Conservation (phyloP, 2,113 vertebrate species). For the Rhynchopsitta pachyrhyncha region DNA sequence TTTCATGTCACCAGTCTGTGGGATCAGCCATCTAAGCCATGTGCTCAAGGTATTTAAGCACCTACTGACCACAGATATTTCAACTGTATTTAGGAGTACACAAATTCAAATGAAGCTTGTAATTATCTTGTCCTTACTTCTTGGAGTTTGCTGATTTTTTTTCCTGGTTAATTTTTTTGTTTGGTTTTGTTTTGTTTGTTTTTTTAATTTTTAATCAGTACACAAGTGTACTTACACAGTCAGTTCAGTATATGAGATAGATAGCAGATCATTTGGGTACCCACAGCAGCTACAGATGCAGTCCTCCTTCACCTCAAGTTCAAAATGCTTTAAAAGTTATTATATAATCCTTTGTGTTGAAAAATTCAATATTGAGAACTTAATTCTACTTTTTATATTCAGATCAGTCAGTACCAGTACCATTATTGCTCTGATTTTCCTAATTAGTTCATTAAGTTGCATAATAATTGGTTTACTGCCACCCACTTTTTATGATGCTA, state of each 20-base stretch:
- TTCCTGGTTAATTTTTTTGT: neutral
- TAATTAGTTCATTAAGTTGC: slow-evolving; percentile 86
- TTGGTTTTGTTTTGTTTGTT: neutral
- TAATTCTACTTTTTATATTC: slow-evolving; percentile 85
- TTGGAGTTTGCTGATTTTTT: neutral
- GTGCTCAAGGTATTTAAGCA: neutral
- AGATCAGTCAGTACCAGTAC: slow-evolving; percentile 78
- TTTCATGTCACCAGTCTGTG: neutral
- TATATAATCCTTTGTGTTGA: slow-evolving; percentile 33
- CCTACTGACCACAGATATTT: neutral
- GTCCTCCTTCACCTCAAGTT: neutral
- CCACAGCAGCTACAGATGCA: neutral
- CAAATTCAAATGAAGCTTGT: neutral
- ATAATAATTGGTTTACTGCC: slow-evolving; percentile 83
- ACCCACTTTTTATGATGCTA: slow-evolving; percentile 80
- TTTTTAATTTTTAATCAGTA: neutral
- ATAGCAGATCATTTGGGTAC: neutral
- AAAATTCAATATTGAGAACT: slow-evolving; percentile 69
- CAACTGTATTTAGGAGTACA: neutral
- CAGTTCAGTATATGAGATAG: neutral
- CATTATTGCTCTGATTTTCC: slow-evolving; percentile 81
- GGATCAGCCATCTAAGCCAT: neutral
- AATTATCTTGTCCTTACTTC: neutral
- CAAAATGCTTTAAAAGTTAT: slow-evolving; percentile 31
- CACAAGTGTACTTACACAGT: accelerated